These are phyloP conservation scores for Microctonus brassicae DNA, from an alignment of 2,888 invertebrate species.

Conservation along the genomic window DNA sequence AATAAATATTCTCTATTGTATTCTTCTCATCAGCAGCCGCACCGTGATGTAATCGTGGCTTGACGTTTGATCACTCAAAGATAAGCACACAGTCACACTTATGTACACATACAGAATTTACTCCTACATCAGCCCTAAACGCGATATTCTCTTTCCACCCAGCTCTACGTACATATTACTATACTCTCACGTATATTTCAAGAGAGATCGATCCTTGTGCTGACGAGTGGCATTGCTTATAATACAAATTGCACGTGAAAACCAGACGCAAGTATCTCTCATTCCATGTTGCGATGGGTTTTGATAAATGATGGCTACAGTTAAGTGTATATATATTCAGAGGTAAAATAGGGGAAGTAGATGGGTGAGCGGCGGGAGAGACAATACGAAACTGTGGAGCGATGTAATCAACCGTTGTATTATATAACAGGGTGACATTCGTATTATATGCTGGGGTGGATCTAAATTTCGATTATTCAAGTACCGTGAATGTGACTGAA, in stretches of 20 bases:
- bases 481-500: background rate
- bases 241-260: constrained; percentile 59
- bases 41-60: constrained; percentile 1
- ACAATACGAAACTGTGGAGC: constrained; percentile 30
- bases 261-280: constrained; percentile 41
- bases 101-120: background rate
- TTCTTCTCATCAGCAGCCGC: background rate
- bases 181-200: constrained; percentile 10
- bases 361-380: background rate
- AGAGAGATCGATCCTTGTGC: constrained; percentile 53
- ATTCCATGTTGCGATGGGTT: constrained; percentile 42
- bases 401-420: constrained; percentile 66
- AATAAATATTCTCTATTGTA: background rate
- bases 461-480: constrained; percentile 38
- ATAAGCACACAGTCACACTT: background rate
- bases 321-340: constrained; percentile 48
- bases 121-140: background rate
- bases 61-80: background rate
- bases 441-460: constrained; percentile 52
- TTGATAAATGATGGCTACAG: constrained; percentile 63
- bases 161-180: background rate
- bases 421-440: constrained; percentile 62
- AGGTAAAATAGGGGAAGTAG: constrained; percentile 49
- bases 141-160: background rate
- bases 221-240: constrained; percentile 46